These are phyloP conservation scores for Benitochromis conjunctus DNA, from an alignment of 2,113 vertebrate species.

Conservation along the genomic window DNA sequence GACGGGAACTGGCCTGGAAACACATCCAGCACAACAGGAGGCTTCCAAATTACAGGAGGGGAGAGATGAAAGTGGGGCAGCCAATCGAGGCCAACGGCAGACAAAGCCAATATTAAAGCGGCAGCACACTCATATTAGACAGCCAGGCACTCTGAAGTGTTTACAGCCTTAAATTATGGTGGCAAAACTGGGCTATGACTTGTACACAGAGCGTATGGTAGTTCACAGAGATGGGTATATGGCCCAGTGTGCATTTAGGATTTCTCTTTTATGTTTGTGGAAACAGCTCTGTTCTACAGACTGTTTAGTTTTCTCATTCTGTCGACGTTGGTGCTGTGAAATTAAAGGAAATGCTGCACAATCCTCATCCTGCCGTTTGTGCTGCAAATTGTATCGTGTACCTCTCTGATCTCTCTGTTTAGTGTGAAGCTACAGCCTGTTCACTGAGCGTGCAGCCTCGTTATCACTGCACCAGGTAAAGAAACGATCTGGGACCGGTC, in stretches of 20 bases:
- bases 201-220: not conserved
- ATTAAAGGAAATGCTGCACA: not conserved
- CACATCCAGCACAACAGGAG: constrained; percentile 37
- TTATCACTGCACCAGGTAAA: not conserved
- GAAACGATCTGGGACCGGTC: not conserved
- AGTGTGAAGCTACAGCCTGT: not conserved
- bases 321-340: not conserved
- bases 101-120: constrained; percentile 25
- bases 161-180: not conserved
- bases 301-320: not conserved
- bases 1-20: constrained; percentile 44
- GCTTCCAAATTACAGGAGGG: constrained; percentile 51
- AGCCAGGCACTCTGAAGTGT: not conserved
- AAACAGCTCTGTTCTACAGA: not conserved
- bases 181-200: not conserved
- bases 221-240: not conserved
- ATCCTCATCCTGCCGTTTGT: not conserved
- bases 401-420: not conserved
- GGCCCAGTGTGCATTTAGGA: not conserved
- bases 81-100: not conserved
- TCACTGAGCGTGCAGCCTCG: not conserved
- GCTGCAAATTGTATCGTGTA: not conserved
- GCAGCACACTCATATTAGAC: not conserved
- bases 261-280: not conserved
- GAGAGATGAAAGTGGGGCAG: constrained; percentile 47